These are phyloP conservation scores for Patella depressa DNA, from an alignment of 2,888 invertebrate genomes.

Conservation along the genomic window DNA sequence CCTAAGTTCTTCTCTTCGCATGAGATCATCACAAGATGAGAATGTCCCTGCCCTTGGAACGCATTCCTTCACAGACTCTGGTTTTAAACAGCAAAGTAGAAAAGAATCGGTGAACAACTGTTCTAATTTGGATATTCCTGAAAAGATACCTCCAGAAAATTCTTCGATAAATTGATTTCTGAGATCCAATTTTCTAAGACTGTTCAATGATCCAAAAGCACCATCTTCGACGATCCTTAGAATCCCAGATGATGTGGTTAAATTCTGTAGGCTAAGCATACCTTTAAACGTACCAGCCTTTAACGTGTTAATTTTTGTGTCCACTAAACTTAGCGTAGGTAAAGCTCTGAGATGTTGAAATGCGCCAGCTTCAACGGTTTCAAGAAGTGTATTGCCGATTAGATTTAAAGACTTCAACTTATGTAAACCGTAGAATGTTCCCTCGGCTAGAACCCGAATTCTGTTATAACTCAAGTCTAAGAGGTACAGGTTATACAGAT, in stretches of 20 bases:
- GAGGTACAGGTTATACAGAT: too few species aligned
- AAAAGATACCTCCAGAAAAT: conserved; percentile 14
- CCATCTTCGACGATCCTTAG: conserved; percentile 4
- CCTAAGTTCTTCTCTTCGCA: conserved; percentile 37
- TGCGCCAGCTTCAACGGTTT: background rate
- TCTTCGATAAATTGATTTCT: background rate
- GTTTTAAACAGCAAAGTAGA: conserved; percentile 22
- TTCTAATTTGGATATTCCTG: conserved; percentile 7
- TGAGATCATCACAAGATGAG: conserved; percentile 44
- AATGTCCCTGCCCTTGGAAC: conserved; percentile 32
- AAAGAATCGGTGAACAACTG: conserved; percentile 21
- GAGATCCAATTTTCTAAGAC: conserved; percentile 8
- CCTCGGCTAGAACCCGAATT: background rate
- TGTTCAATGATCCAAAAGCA: conserved; percentile 1
- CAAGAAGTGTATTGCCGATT: conserved; percentile 5
- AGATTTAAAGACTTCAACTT: conserved; percentile 19
- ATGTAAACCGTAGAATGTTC: background rate
- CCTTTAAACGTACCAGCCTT: conserved; percentile 8
- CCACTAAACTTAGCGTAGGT: conserved; percentile 5
- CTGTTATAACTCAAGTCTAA: too few species aligned
- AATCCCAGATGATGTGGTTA: background rate
- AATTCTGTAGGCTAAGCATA: background rate
- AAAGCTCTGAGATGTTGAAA: conserved; percentile 8
- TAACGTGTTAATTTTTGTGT: conserved; percentile 8
- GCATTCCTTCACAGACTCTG: conserved; percentile 16